Evolutionary conservation across 1,140 invertebrate species (phyloP).

Genomic region (Alviniconcha marisindica): DNA sequence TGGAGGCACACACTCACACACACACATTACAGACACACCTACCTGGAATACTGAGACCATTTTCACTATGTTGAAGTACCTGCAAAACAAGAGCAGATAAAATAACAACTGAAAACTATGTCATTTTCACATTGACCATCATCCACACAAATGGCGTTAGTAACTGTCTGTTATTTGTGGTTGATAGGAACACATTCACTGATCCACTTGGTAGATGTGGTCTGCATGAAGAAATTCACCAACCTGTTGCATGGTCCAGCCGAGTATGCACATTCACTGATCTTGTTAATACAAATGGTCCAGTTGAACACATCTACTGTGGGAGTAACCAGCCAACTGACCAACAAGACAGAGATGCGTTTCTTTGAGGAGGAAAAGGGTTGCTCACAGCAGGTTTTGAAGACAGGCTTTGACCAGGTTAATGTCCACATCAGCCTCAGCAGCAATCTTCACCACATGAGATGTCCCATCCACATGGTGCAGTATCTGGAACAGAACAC

Average conservation of each 20-base stretch:
- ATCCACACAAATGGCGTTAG: too few species aligned
- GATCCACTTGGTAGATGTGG: too few species aligned
- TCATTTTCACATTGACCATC: too few species aligned
- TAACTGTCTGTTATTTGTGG: too few species aligned
- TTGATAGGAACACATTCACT: too few species aligned
- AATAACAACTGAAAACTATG: too few species aligned
- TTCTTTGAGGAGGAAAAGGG: too few species aligned
- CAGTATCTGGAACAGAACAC: constrained; percentile 79
- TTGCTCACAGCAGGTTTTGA: constrained; percentile 90
- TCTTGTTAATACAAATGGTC: not conserved
- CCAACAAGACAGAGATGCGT: too few species aligned
- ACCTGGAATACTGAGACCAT: constrained; percentile 92
- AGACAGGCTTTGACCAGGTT: constrained; percentile 96
- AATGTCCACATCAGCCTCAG: constrained; percentile 91
- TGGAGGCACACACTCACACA: not conserved
- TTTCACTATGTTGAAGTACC: constrained; percentile 86
- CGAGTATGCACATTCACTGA: too few species aligned
- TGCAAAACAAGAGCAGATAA: constrained; percentile 64
- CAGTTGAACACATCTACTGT: not conserved
- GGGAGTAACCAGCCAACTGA: not conserved
- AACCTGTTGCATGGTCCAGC: too few species aligned
- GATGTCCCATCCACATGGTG: constrained; percentile 95
- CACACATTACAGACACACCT: constrained; percentile 23
- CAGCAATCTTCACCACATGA: constrained; percentile 83
- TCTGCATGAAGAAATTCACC: too few species aligned